These are phyloP conservation scores for Dallia pectoralis DNA, from an alignment of 2,797 vertebrate species.

Conservation along the genomic window DNA sequence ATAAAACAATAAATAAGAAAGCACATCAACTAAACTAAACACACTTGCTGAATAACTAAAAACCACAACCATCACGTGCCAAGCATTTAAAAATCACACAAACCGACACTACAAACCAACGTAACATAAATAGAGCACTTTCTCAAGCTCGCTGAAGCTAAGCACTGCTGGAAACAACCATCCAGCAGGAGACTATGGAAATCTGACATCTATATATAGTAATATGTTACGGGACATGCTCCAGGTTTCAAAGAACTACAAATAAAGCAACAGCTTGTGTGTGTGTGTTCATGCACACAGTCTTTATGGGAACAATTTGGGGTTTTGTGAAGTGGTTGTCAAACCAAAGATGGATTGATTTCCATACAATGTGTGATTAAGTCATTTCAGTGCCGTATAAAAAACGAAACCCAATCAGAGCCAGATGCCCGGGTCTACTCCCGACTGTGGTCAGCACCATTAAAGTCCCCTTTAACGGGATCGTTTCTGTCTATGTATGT, in stretches of 20 bases:
- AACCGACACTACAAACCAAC: not conserved
- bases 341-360: constrained; percentile 77
- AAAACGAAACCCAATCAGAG: constrained; percentile 64
- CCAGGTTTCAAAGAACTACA: constrained; percentile 51
- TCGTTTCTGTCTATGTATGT: not conserved
- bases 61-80: constrained; percentile 8
- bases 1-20: not conserved
- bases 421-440: constrained; percentile 71
- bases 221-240: constrained; percentile 4
- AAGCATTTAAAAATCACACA: constrained; percentile 12
- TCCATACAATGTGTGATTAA: constrained; percentile 73
- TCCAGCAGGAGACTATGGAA: not conserved
- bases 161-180: not conserved
- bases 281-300: constrained; percentile 27
- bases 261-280: constrained; percentile 50
- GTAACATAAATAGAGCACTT: not conserved
- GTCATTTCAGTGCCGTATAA: constrained; percentile 69
- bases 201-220: constrained; percentile 22
- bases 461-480: constrained; percentile 18
- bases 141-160: not conserved
- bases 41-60: not conserved
- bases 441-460: constrained; percentile 53
- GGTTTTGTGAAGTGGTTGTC: constrained; percentile 71
- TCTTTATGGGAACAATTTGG: constrained; percentile 75
- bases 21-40: not conserved